Base-by-base conservation (phyloP, 2,113 vertebrate genomes). In the Ursus arctos region DNA sequence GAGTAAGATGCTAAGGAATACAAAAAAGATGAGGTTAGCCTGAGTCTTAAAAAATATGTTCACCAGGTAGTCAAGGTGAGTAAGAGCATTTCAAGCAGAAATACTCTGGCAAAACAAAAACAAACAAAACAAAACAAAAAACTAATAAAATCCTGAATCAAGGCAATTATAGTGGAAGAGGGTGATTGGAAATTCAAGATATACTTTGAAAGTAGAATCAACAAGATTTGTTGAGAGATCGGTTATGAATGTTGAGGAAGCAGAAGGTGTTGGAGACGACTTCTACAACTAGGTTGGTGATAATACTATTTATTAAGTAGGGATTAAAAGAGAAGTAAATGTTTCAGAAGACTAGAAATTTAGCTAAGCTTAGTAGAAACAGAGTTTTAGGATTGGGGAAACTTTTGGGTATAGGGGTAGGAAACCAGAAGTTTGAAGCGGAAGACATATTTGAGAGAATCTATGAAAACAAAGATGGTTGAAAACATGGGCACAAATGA, bases 191-290 rank as follows among this genome's bases (percentile, higher is more conserved):
- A 96, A 82, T 69, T 82, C 53, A 94, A 63, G 61, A 65, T 59
- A n/a, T 63, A 49, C 83, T 80, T 88, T 83, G 36, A 88, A 85
- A 95, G 59, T 28, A 88, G 21, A 88, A 88, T 85, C 43, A 88
- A 15, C 28, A 76, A 61, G 28, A 74, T 57, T 33, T 87, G 49
- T 84, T 67, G 43, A 91, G 28, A 94, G 6, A 90, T 49, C 57
- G 18, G 26, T 9, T 61, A 10, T 86, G 53, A 67, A 40, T 49
- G 10, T 77, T 72, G 19, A 82, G 63, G 9, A 91, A 79, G n/a
- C 21, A 89, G n/a, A 47, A 14, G 21, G 12, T 59, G 4, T 79
- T 31, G n/a, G 55, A 49, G 40, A 96, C 21, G 22, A 61, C 21
- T 8, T 94, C 55, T 19, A 36, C 79, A 55, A 24, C 33, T 13